Conservation (phyloP, 2,888 invertebrate species). For the Exocentrus adspersus region DNA sequence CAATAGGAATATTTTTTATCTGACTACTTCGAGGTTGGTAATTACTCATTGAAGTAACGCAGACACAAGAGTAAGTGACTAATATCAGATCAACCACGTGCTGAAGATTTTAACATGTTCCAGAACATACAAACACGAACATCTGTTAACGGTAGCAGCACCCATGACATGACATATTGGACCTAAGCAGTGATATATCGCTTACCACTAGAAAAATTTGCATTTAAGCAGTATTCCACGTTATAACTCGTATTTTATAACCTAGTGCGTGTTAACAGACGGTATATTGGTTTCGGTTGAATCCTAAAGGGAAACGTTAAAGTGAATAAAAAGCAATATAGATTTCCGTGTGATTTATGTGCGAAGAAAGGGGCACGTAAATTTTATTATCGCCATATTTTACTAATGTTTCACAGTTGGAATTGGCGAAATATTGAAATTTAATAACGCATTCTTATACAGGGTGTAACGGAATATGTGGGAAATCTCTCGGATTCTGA, state of each 20-base stretch:
- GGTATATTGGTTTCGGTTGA: conserved; percentile 39
- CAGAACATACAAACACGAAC: neutral
- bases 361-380: conserved; percentile 4
- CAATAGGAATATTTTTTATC: too few species aligned
- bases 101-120: neutral
- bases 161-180: conserved; percentile 42
- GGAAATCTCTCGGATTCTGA: too few species aligned
- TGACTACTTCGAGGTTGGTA: too few species aligned
- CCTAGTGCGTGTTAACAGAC: conserved; percentile 45
- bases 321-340: conserved; percentile 39
- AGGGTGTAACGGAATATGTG: too few species aligned
- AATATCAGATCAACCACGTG: neutral
- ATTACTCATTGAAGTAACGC: neutral
- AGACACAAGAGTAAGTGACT: neutral
- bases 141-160: conserved; percentile 2
- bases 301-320: conserved; percentile 31
- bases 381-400: conserved; percentile 25
- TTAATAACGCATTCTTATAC: conserved; percentile 5
- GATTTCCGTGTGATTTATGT: conserved; percentile 37
- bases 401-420: conserved; percentile 11
- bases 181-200: conserved; percentile 44
- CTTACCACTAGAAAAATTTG: conserved; percentile 44
- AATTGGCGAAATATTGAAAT: conserved; percentile 10
- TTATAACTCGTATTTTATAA: conserved; percentile 40
- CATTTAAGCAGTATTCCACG: conserved; percentile 39